Percentiles rank a stretch among this genome's conserved stretches.
phyloP scores from a whole-genome alignment of 2,113 vertebrate species.

The Oriolus oriolus region DNA sequence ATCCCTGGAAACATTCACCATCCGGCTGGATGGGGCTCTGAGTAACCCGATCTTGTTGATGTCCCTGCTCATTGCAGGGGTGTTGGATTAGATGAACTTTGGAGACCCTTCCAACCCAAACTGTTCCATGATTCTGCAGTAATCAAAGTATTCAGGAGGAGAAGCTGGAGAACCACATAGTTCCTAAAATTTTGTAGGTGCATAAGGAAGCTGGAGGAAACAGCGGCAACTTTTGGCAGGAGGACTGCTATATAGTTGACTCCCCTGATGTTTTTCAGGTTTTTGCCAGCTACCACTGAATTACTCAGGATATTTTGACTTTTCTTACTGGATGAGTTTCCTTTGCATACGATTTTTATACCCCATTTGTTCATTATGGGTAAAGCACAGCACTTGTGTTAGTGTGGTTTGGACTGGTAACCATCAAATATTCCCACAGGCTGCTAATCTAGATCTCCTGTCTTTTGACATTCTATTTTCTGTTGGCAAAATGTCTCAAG shows the following conservation, averaged over 20 bases:
- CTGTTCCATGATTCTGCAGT: neutral
- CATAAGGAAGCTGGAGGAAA: neutral
- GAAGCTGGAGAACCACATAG: neutral
- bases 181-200: neutral
- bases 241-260: neutral
- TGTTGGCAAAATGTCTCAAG: neutral
- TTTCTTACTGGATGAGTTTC: neutral
- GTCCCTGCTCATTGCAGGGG: neutral
- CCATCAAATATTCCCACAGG: neutral
- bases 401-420: neutral
- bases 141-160: neutral
- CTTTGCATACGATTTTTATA: neutral
- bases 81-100: neutral
- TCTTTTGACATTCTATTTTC: neutral
- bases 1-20: neutral
- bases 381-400: neutral
- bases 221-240: neutral
- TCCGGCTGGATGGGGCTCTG: neutral
- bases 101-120: neutral
- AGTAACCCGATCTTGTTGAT: neutral
- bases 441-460: neutral
- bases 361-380: fast-evolving
- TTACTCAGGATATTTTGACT: neutral
- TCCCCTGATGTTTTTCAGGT: neutral
- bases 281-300: neutral